Conservation (phyloP, 2,888 invertebrate genomes). For the Monopis laevigella region DNA sequence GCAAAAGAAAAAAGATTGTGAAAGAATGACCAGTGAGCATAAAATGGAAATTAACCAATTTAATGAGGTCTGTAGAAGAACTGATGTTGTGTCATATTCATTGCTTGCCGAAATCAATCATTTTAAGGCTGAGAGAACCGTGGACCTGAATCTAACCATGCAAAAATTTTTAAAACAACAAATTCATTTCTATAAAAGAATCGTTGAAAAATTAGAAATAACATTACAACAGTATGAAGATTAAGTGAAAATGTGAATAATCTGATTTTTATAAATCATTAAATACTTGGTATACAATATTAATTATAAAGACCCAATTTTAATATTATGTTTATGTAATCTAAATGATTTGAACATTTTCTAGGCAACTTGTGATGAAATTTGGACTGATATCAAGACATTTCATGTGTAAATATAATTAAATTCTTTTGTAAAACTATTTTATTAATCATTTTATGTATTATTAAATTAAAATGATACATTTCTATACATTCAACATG, state of each 20-base stretch:
- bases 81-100: slow-evolving; percentile 92
- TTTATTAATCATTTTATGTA: too few species aligned
- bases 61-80: slow-evolving; percentile 81
- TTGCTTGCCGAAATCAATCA: slow-evolving; percentile 94
- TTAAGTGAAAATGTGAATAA: too few species aligned
- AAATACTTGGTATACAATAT: not conserved
- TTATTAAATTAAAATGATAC: too few species aligned
- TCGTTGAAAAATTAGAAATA: slow-evolving; percentile 76
- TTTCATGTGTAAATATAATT: too few species aligned
- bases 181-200: slow-evolving; percentile 89
- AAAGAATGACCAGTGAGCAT: slow-evolving; percentile 79
- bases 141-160: slow-evolving; percentile 87
- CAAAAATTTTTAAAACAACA: slow-evolving; percentile 88
- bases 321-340: too few species aligned
- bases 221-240: slow-evolving; percentile 62
- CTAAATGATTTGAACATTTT: too few species aligned
- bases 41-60: slow-evolving; percentile 85
- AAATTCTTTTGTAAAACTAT: too few species aligned
- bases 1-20: slow-evolving; percentile 90
- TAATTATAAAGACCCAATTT: too few species aligned
- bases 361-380: slow-evolving; percentile 53
- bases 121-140: slow-evolving; percentile 87
- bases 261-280: too few species aligned
- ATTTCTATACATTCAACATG: too few species aligned
- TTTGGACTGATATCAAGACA: slow-evolving; percentile 57